Evolutionary conservation across 2,888 invertebrate species (phyloP), one percentile per base, ranked within the genome.

Genomic region (Leptopilina myrica): DNA sequence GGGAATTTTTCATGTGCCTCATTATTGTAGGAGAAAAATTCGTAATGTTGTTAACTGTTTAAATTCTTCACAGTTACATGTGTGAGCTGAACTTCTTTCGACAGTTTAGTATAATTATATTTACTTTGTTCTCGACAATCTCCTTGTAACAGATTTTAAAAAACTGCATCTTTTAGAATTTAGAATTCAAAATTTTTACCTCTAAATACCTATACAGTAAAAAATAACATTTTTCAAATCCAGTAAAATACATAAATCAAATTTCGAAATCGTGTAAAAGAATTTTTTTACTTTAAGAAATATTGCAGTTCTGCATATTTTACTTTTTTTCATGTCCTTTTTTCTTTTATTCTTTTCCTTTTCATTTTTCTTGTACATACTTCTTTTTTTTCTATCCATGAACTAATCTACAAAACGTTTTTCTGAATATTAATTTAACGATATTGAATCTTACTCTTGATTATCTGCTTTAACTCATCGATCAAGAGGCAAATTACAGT

Each of bases 91-190:
- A 33, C 53, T 53, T 56, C 26, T 33, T 73, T 73, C 56, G 73
- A n/a, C 8, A 53, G 73, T 56, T 73, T 33, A 73, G n/a, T 73
- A 26, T 73, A 49, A 73, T 73, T 56, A 56, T 56, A 69, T 69
- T 69, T 56, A 56, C 73, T 26, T 56, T 73, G 56, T 73, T 20
- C 56, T 73, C 33, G 33, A 73, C 73, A 20, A 14, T 7, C 49
- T 26, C 20, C 33, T 3, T 69, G 69, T 69, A 69, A 69, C 7
- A 69, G 8, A 69, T 49, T 7, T 14, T 5, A 69, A 26, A 14
- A 53, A 69, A 69, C 49, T 12, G 69, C 69, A 69, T 26, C 26
- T 69, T 26, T 62, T 62, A 15, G 9, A 11, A 62, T 20, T 20
- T 15, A 3, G 9, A 62, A 59, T n/a, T 59, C 5, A 62, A 33